Evolutionary conservation across 1,140 invertebrate genomes (phyloP).

Genomic region (Batillaria attramentaria): DNA sequence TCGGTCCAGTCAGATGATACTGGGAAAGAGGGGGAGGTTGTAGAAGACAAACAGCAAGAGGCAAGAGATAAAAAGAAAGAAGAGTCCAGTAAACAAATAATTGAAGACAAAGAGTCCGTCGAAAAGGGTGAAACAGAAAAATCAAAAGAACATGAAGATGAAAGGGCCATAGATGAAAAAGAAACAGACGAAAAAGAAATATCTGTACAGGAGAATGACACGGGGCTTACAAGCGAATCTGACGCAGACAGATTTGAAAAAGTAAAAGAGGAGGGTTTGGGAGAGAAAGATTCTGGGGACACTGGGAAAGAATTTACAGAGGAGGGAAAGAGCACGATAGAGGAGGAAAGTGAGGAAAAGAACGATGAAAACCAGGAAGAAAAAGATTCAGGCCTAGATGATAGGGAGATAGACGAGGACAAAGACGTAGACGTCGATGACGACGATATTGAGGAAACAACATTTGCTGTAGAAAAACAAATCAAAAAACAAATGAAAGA

Average conservation of each 20-base stretch:
- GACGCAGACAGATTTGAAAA: constrained; percentile 14
- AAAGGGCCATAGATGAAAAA: background rate
- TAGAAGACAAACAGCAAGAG: background rate
- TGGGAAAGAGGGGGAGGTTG: background rate
- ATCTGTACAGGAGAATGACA: background rate
- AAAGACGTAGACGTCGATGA: background rate
- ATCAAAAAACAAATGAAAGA: no score
- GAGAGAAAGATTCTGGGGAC: constrained; percentile 17
- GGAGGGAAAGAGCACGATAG: background rate
- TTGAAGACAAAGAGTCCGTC: background rate
- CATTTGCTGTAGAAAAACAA: no score
- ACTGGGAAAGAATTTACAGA: background rate
- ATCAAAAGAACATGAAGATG: background rate
- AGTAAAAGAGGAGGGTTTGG: constrained; percentile 2
- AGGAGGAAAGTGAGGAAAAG: background rate
- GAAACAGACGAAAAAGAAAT: background rate
- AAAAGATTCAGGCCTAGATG: background rate
- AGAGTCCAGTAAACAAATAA: background rate
- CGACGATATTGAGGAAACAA: constrained; percentile 14
- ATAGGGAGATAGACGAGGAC: background rate
- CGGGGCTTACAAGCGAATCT: no score
- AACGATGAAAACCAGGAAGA: background rate
- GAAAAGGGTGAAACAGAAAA: background rate
- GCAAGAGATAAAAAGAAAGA: background rate
- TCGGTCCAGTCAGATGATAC: background rate